phyloP scores from a whole-genome alignment of 1,140 invertebrate species.

The Drosophila tropicalis region DNA sequence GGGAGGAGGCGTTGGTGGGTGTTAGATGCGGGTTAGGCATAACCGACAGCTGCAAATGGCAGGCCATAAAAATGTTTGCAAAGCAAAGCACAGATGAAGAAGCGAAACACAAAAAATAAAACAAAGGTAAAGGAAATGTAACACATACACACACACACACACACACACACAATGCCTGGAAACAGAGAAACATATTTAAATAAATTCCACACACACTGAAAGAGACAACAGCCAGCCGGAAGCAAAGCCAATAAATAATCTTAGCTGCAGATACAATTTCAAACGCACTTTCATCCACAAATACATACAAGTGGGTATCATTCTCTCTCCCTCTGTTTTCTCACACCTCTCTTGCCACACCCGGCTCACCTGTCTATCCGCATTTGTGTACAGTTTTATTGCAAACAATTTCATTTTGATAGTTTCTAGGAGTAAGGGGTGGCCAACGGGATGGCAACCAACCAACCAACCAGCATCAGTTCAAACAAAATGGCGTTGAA shows the following conservation, averaged over 20 bases:
- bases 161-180: conserved; percentile 7
- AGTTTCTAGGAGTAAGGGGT: conserved; percentile 50
- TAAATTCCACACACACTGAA: conserved; percentile 63
- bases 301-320: background rate
- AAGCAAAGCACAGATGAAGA: conserved; percentile 46
- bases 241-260: conserved; percentile 76
- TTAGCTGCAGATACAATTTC: conserved; percentile 59
- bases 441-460: background rate
- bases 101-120: background rate
- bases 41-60: conserved; percentile 69
- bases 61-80: conserved; percentile 74
- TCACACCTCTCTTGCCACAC: background rate
- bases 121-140: conserved; percentile 15
- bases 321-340: background rate
- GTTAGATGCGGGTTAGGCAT: conserved; percentile 11
- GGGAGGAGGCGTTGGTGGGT: background rate
- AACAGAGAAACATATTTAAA: conserved; percentile 72
- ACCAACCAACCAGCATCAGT: conserved; percentile 41
- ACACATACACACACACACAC: too few species aligned
- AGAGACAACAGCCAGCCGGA: conserved; percentile 28
- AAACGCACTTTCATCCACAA: background rate
- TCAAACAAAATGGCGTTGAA: conserved; percentile 78
- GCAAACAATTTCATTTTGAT: conserved; percentile 78
- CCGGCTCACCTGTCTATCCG: conserved; percentile 62
- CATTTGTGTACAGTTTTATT: conserved; percentile 80